Conservation (phyloP, 2,113 vertebrate species). For the Solea solea region DNA sequence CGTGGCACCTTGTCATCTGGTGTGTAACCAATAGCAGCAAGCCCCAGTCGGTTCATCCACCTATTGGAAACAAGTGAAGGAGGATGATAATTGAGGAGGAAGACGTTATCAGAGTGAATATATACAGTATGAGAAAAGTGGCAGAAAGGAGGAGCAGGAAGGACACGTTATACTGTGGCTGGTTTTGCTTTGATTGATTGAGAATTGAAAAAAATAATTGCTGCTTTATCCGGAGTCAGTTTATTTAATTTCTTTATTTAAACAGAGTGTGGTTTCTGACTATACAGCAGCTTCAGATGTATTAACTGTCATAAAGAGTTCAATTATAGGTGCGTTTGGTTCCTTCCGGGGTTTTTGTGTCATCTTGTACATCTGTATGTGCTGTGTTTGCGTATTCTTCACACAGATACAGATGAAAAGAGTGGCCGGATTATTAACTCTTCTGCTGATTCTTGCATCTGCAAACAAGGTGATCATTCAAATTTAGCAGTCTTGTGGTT, state of each 20-base stretch:
- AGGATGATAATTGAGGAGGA: neutral
- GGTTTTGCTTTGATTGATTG: neutral
- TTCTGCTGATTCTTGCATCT: no score
- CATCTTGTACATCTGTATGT: no score
- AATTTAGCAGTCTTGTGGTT: neutral
- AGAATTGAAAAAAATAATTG: slow-evolving; percentile 43
- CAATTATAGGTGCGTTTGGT: no score
- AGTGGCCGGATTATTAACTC: no score
- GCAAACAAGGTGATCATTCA: neutral
- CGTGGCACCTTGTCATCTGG: slow-evolving; percentile 92
- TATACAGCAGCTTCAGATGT: no score
- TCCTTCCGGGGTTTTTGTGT: no score
- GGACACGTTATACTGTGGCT: slow-evolving; percentile 8
- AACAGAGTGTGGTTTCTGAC: no score
- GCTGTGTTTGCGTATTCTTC: no score
- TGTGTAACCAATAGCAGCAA: slow-evolving; percentile 92
- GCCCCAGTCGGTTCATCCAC: slow-evolving; percentile 93
- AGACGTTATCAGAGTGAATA: neutral
- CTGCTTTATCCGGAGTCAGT: no score
- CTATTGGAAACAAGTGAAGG: slow-evolving; percentile 66
- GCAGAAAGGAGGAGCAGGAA: slow-evolving; percentile 9
- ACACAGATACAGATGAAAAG: no score
- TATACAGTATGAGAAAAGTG: neutral
- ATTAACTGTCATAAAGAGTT: no score
- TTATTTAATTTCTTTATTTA: no score